A percentile compares a stretch with the other conserved stretches of the same genome.
phyloP scores from a whole-genome alignment of 2,888 invertebrate species.

The Capitulum mitella region DNA sequence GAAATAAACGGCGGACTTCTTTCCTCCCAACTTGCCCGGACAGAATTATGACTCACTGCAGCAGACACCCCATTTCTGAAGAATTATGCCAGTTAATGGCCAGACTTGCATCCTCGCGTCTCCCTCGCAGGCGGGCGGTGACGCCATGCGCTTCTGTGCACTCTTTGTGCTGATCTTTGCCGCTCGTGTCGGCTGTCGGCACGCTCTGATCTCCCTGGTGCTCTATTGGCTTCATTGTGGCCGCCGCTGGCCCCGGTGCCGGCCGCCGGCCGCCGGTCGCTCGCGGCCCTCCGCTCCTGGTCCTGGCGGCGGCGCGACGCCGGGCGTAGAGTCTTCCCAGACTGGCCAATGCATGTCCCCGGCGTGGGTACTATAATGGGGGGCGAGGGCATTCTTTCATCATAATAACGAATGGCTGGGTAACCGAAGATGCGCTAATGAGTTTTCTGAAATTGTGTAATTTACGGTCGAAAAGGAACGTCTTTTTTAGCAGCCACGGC shows the following conservation, averaged over 20 bases:
- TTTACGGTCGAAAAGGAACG: not conserved
- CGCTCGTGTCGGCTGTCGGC: not conserved
- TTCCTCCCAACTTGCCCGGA: not conserved
- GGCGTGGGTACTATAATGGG: not conserved
- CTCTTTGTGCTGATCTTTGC: not conserved
- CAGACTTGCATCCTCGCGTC: not conserved
- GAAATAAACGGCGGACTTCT: slow-evolving; percentile 15
- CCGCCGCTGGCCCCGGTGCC: not conserved
- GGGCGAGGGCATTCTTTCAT: not conserved
- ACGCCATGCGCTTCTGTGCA: not conserved
- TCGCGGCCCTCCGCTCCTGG: slow-evolving; percentile 13
- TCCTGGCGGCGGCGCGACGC: not conserved
- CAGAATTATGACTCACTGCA: not conserved
- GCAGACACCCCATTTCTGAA: slow-evolving; percentile 17
- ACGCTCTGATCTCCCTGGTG: not conserved
- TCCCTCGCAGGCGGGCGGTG: not conserved
- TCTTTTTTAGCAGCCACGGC: not conserved
- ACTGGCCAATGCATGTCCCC: not conserved
- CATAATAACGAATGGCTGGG: not conserved
- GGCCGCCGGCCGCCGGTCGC: not conserved
- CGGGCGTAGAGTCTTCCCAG: slow-evolving; percentile 14
- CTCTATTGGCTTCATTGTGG: slow-evolving; percentile 15
- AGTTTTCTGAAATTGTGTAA: not conserved
- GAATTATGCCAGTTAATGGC: slow-evolving; percentile 8
- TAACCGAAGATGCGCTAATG: slow-evolving; percentile 7